phyloP scores from a whole-genome alignment of 2,797 vertebrate species.

The Adrianichthys oophorus region DNA sequence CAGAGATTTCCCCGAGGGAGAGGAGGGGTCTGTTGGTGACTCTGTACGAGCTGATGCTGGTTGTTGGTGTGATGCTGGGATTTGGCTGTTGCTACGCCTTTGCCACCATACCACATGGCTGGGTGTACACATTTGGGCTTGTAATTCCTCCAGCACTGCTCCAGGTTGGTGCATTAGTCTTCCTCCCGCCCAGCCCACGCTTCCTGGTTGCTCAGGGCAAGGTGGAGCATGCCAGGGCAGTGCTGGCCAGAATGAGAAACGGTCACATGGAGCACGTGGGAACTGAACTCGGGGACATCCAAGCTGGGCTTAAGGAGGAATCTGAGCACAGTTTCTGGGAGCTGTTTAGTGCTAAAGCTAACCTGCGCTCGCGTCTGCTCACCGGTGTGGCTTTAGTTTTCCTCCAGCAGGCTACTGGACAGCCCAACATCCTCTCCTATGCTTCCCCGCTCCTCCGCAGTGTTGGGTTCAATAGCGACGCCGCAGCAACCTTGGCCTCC shows the following conservation, averaged over 20 bases:
- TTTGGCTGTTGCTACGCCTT: constrained; percentile 91
- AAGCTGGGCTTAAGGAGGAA: constrained; percentile 87
- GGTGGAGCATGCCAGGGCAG: constrained; percentile 80
- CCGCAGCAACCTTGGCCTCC: constrained; percentile 91
- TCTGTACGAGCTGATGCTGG: constrained; percentile 92
- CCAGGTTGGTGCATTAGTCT: constrained; percentile 84
- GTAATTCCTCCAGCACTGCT: constrained; percentile 86
- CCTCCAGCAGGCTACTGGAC: constrained; percentile 92
- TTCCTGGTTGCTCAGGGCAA: constrained; percentile 87
- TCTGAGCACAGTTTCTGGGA: constrained; percentile 86
- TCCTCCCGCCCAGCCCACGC: constrained; percentile 90
- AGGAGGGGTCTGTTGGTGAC: constrained; percentile 91
- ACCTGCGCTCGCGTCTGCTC: constrained; percentile 88
- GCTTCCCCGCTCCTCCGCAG: constrained; percentile 91
- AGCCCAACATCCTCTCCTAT: constrained; percentile 93
- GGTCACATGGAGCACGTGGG: constrained; percentile 65
- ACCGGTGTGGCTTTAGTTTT: constrained; percentile 87
- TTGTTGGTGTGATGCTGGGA: constrained; percentile 89
- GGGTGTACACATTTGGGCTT: constrained; percentile 90
- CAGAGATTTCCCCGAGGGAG: constrained; percentile 90
- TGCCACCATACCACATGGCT: constrained; percentile 79
- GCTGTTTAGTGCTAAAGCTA: constrained; percentile 86
- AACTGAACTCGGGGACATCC: constrained; percentile 85
- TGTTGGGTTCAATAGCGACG: constrained; percentile 90
- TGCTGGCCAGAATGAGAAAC: constrained; percentile 82